Evolutionary conservation across 1,140 invertebrate genomes (phyloP), one percentile per base, ranked within the genome.

Genomic region (Papilio aristodemus): DNA sequence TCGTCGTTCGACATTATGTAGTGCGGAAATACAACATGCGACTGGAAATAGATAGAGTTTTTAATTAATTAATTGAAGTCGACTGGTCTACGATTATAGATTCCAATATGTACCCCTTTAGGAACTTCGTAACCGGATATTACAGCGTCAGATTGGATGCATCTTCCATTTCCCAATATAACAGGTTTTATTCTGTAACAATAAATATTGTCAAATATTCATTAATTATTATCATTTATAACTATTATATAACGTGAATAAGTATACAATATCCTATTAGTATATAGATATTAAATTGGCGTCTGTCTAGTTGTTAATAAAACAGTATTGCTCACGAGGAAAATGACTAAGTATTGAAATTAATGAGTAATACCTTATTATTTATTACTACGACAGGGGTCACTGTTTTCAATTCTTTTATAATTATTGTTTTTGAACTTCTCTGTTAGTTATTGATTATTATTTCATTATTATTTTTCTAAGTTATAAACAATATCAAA

Each of bases 111-210:
- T 93, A 98, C 97, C 78, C 96, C 96, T 93, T 97, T 97, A 32
- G 97, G 97, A 72, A 98, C 94, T 72, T 94, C 92, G 80, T 97
- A 98, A 67, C 96, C 96, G 67, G 94, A 94, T 72, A 98, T 94
- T 25, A 96, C 90, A 0, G 96, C 93, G 81, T 98, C 95, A 60
- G 94, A 94, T 73, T 96, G 95, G 69, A 97, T 93, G 74, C 95
- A 95, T 73, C 97, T 93, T 13, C 96, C 95, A 82, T 98, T 96
- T 54, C 97, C 97, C 73, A 97, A 94, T 25, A 97, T 96, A 11
- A 97, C 96, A 9, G 97, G 97, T 86, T 95, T 96, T 91, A 98
- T 94, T 85, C 96, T 96, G 85, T 68, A 90, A 92, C 10, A 74
- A 70, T 73, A 68, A 1, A 32, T 46, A 19, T 39, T 43, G 39